Evolutionary conservation across 2,888 invertebrate genomes (phyloP), one percentile per base, ranked within the genome.

Genomic region (Lingula anatina): DNA sequence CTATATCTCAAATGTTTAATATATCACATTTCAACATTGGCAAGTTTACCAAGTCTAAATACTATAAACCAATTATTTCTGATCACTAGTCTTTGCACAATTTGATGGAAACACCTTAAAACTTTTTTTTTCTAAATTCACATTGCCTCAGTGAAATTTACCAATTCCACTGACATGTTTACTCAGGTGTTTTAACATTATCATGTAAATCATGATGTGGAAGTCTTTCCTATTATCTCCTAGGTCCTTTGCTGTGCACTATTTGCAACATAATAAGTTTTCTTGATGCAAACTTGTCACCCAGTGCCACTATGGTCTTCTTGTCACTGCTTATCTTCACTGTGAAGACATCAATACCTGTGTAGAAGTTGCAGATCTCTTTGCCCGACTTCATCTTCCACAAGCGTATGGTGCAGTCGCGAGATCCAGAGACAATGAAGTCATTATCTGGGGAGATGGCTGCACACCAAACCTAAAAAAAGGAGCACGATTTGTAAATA

Each of bases 251-350:
- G 18, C 65, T 61, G 23, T 68, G 59, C 2, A 73, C 70, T 5
- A 75, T 69, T 49, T 75, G 74, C 49, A 77, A 55, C 74, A 77
- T 76, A 55, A 77, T 70, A 45, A 77, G 60, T 53, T 77, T 77
- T 40, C 76, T 56, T 40, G 75, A 66, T 20, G 70, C 71, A 51
- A 55, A 66, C 57, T 73, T 71, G 62, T 77, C 76, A 5, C 73
- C 77, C 5, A 77, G 68, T 36, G 75, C 76, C 46, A 76, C 76
- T 26, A 77, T 72, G 20, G 75, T 74, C 44, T 70, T 66, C 54
- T 75, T 75, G 64, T 75, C 75, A 42, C 61, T 62, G 56, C 73
- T 73, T 62, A 77, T 68, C 36, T 70, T 67, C 43, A 76, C 70
- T 49, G 65, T 62, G 66, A 77, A 75, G 51, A 77, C 68, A 51